Conservation (phyloP, 2,113 vertebrate genomes). For the Theristicus caerulescens region DNA sequence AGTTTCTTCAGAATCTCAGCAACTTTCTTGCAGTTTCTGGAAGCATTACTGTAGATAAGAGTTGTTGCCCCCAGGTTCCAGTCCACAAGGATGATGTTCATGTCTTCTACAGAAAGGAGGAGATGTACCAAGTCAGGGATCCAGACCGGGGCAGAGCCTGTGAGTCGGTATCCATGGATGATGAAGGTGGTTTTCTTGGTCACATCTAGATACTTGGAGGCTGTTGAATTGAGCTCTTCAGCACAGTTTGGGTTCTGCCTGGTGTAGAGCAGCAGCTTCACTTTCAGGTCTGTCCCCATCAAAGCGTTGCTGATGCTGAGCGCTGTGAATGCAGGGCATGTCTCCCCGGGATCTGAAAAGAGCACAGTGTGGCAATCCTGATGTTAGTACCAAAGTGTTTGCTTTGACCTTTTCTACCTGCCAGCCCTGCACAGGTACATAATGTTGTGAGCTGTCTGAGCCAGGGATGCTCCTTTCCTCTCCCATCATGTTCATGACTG, state of each 20-base stretch:
- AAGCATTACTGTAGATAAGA: slow-evolving; percentile 81
- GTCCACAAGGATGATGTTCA: slow-evolving; percentile 89
- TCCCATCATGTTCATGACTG: not conserved
- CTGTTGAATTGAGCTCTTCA: slow-evolving; percentile 64
- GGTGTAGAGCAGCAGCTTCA: slow-evolving; percentile 88
- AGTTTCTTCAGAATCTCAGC: slow-evolving; percentile 83
- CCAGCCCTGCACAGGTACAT: not conserved
- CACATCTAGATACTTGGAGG: slow-evolving; percentile 75
- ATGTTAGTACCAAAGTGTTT: not conserved
- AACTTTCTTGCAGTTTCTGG: slow-evolving; percentile 78
- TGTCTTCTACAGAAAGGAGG: slow-evolving; percentile 78
- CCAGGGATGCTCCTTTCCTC: not conserved
- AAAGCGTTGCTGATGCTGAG: slow-evolving; percentile 81
- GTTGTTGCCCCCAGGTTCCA: slow-evolving; percentile 93
- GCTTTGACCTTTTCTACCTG: not conserved
- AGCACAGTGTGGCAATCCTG: not conserved
- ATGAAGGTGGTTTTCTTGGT: slow-evolving; percentile 84
- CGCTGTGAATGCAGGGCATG: slow-evolving; percentile 84
- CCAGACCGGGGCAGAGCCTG: slow-evolving; percentile 87
- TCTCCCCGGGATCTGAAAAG: slow-evolving; percentile 70
- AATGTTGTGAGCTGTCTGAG: not conserved
- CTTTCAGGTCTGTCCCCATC: slow-evolving; percentile 83
- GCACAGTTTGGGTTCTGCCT: slow-evolving; percentile 79
- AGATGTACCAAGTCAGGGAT: slow-evolving; percentile 75
- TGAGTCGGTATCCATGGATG: slow-evolving; percentile 88